phyloP scores from a whole-genome alignment of 2,797 vertebrate species.

The Alcedo atthis region DNA sequence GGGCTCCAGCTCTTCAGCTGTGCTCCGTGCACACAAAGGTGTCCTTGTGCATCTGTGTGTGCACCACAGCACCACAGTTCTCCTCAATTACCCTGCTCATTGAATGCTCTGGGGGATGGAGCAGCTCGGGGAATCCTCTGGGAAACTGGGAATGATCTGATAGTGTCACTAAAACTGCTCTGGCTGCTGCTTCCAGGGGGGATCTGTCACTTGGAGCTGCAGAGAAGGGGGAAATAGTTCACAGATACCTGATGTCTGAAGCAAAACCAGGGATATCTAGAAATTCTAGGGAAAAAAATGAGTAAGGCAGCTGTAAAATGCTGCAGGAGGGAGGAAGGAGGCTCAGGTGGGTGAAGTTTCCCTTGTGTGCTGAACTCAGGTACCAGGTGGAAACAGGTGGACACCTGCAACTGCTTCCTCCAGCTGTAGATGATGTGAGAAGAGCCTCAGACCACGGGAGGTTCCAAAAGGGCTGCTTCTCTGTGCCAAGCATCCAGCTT shows the following conservation, averaged over 20 bases:
- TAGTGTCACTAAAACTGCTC: neutral
- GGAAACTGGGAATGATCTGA: neutral
- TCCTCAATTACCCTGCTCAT: neutral
- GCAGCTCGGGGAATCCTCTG: rapidly evolving
- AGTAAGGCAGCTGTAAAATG: neutral
- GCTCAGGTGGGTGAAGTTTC: neutral
- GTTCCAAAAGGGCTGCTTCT: neutral
- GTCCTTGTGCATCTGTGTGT: neutral
- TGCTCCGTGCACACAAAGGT: neutral
- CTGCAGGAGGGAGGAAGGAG: neutral
- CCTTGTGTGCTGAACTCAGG: neutral
- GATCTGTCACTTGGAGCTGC: neutral
- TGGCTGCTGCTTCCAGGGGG: neutral
- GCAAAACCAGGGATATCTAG: neutral
- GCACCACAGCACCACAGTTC: neutral
- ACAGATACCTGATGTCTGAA: neutral
- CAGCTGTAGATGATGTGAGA: neutral
- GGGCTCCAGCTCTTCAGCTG: neutral
- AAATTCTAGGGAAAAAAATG: neutral
- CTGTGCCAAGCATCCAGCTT: neutral
- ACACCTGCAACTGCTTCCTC: rapidly evolving
- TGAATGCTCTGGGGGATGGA: neutral
- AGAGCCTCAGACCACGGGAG: neutral
- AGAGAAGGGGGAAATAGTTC: neutral
- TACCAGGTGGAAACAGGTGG: neutral